Percentiles rank a stretch among this genome's conserved stretches.
phyloP scores from a whole-genome alignment of 2,797 vertebrate genomes.

The Lemur catta region DNA sequence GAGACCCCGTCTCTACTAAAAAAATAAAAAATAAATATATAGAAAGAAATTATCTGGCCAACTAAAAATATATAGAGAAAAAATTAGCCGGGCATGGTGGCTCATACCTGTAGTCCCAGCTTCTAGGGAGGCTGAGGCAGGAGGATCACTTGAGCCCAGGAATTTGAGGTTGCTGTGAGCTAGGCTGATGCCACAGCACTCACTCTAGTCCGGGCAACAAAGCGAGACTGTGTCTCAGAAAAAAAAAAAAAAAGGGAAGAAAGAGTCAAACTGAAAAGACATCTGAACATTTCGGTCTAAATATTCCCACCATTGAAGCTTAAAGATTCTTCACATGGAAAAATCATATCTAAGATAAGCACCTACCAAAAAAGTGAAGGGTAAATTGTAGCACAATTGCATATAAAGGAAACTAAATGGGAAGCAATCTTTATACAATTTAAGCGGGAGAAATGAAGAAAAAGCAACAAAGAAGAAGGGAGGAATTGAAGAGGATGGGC shows the following conservation, averaged over 20 bases:
- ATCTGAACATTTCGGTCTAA: slow-evolving; percentile 5
- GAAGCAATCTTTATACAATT: not conserved
- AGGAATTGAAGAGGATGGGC: not conserved
- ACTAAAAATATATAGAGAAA: too few species aligned
- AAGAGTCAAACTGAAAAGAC: not conserved
- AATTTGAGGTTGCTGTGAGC: too few species aligned
- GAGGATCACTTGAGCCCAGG: too few species aligned
- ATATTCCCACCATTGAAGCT: not conserved
- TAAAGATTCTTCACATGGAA: not conserved
- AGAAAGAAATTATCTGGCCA: too few species aligned
- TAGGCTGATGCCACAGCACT: too few species aligned
- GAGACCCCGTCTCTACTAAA: too few species aligned
- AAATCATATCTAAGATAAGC: not conserved
- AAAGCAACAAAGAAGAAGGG: not conserved
- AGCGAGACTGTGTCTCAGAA: too few species aligned
- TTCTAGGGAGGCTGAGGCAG: too few species aligned
- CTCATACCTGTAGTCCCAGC: too few species aligned
- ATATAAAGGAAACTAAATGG: not conserved
- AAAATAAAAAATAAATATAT: too few species aligned
- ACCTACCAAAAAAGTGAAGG: not conserved
- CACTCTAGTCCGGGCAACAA: too few species aligned
- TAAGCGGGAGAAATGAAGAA: not conserved
- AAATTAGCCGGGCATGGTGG: too few species aligned
- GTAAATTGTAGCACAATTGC: not conserved
- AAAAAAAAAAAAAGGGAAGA: not conserved